Percentiles rank a stretch among this genome's conserved stretches.
phyloP scores from a whole-genome alignment of 2,113 vertebrate genomes.

The Benthochromis sp. region DNA sequence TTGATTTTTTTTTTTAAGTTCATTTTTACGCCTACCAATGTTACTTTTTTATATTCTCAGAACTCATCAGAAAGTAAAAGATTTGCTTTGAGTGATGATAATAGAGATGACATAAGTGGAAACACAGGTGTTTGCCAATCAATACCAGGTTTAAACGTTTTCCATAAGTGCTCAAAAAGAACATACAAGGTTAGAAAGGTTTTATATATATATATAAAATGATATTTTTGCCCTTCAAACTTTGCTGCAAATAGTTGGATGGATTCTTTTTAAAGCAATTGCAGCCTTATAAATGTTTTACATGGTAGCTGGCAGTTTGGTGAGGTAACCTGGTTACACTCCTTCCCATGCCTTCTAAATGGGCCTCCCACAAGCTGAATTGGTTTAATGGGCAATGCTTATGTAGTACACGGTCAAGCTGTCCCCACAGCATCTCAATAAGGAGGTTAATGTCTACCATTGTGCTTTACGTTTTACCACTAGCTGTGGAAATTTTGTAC shows the following conservation, averaged over 20 bases:
- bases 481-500: not conserved
- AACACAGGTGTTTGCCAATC: not conserved
- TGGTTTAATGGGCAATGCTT: not conserved
- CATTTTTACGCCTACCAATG: fast-evolving
- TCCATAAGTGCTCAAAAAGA: not conserved
- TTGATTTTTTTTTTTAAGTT: not conserved
- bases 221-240: not conserved
- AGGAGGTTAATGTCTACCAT: not conserved
- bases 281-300: not conserved
- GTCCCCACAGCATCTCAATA: not conserved
- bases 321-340: not conserved
- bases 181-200: not conserved
- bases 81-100: not conserved
- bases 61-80: not conserved
- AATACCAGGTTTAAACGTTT: not conserved
- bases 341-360: not conserved
- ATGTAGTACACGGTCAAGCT: not conserved
- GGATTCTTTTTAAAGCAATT: not conserved
- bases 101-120: not conserved
- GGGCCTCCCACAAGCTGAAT: not conserved
- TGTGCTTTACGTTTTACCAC: not conserved
- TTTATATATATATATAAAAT: too few species aligned
- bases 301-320: not conserved
- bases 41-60: not conserved
- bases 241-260: not conserved